phyloP scores from a whole-genome alignment of 2,113 vertebrate genomes.

The Corvus moneduloides region DNA sequence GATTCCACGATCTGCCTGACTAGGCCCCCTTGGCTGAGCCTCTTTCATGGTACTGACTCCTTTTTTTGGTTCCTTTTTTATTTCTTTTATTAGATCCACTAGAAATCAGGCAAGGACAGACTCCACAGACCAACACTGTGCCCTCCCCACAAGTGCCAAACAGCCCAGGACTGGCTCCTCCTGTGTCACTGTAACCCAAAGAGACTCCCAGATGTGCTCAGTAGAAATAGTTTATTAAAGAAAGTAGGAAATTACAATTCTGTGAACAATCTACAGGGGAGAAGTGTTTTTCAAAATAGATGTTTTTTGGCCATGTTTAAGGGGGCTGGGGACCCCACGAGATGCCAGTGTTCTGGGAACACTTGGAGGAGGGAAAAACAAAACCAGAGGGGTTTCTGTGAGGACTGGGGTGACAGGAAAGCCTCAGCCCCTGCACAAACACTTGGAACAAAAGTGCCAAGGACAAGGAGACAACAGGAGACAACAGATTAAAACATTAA shows the following conservation, averaged over 20 bases:
- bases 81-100: background rate
- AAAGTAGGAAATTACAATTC: conserved; percentile 23
- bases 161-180: background rate
- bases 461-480: background rate
- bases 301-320: background rate
- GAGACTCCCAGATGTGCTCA: background rate
- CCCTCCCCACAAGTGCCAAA: background rate
- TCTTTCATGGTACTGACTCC: background rate
- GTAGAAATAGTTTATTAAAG: conserved; percentile 63
- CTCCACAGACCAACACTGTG: background rate
- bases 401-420: background rate
- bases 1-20: too few relatives aligned
- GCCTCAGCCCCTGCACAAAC: background rate
- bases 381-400: background rate
- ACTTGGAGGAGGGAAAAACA: background rate
- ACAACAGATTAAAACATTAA: background rate
- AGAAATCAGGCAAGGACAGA: background rate
- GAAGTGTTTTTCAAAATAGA: background rate
- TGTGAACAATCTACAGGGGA: background rate
- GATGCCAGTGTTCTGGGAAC: background rate
- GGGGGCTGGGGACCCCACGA: background rate
- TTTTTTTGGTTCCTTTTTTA: too few relatives aligned
- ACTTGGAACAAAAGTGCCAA: background rate
- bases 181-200: background rate
- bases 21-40: background rate